Evolutionary conservation across 2,888 invertebrate species (phyloP).

Genomic region (Drosophila lacicola): DNA sequence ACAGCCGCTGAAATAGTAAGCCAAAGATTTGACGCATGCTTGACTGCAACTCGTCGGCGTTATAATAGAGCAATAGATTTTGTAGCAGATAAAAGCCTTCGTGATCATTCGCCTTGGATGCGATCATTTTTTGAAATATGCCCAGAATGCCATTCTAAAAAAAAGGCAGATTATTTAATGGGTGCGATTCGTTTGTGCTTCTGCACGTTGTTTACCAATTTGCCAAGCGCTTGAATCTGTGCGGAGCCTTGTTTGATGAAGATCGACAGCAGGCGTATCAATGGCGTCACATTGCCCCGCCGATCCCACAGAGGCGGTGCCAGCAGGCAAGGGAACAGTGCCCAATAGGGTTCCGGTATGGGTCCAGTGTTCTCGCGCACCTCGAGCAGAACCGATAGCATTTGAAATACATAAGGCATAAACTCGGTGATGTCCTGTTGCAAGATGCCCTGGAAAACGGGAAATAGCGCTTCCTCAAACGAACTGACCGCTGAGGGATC

Average conservation of each 20-base stretch:
- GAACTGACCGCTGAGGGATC: constrained; percentile 92
- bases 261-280: constrained; percentile 95
- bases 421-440: constrained; percentile 97
- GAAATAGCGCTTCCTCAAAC: constrained; percentile 97
- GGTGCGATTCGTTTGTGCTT: constrained; percentile 6
- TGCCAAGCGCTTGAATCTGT: constrained; percentile 89
- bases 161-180: neutral
- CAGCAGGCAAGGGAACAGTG: constrained; percentile 94
- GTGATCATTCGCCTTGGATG: constrained; percentile 97
- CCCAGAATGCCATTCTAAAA: constrained; percentile 92
- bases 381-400: constrained; percentile 95
- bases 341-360: constrained; percentile 94
- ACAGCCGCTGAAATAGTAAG: constrained; percentile 96
- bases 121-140: constrained; percentile 98
- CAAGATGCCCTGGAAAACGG: constrained; percentile 97
- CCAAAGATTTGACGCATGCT: constrained; percentile 95
- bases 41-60: constrained; percentile 90
- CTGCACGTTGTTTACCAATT: constrained; percentile 87
- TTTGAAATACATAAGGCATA: constrained; percentile 99
- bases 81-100: constrained; percentile 97
- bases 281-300: constrained; percentile 96
- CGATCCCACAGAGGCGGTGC: constrained; percentile 97
- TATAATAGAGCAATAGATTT: constrained; percentile 92
- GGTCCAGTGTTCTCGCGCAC: constrained; percentile 86
- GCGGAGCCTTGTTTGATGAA: constrained; percentile 91